Percentiles rank a stretch among this genome's conserved stretches.
These are phyloP conservation scores for Bugula neritina DNA, from an alignment of 2,888 invertebrate species.

Conservation along the genomic window DNA sequence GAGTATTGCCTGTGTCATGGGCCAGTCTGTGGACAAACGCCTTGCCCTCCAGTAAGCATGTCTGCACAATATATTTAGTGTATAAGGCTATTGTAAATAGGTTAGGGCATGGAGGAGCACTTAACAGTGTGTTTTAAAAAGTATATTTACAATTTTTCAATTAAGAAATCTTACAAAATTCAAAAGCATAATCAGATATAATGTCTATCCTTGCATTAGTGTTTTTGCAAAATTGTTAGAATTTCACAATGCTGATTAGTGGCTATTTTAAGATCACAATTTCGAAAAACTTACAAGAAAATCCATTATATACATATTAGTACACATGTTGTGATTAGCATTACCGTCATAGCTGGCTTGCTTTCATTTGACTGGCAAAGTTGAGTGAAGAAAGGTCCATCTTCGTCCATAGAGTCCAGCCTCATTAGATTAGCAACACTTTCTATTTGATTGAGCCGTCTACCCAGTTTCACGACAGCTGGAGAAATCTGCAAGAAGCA, in stretches of 20 bases:
- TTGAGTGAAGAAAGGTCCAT: conserved; percentile 22
- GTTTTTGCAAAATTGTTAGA: too few relatives aligned
- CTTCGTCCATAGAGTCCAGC: conserved; percentile 10
- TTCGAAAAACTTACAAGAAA: too few relatives aligned
- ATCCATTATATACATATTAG: background rate
- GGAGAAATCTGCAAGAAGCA: background rate
- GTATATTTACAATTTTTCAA: too few relatives aligned
- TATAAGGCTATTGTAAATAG: too few relatives aligned
- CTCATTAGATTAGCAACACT: conserved; percentile 21
- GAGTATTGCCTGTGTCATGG: background rate
- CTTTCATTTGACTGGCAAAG: background rate
- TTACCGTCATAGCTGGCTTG: conserved; percentile 23
- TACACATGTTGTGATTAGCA: too few relatives aligned
- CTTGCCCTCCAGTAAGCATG: conserved; percentile 11
- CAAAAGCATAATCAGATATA: too few relatives aligned
- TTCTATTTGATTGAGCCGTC: conserved; percentile 12
- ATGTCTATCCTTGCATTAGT: too few relatives aligned
- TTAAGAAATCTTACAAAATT: too few relatives aligned
- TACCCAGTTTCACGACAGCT: background rate
- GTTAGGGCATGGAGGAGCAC: too few relatives aligned
- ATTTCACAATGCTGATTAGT: too few relatives aligned
- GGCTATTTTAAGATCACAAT: too few relatives aligned
- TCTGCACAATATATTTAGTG: conserved; percentile 8
- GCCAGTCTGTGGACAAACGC: conserved; percentile 23
- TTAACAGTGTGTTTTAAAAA: too few relatives aligned